Base-by-base conservation (phyloP, 2,888 invertebrate species). In the Lithophane semibrunnea region DNA sequence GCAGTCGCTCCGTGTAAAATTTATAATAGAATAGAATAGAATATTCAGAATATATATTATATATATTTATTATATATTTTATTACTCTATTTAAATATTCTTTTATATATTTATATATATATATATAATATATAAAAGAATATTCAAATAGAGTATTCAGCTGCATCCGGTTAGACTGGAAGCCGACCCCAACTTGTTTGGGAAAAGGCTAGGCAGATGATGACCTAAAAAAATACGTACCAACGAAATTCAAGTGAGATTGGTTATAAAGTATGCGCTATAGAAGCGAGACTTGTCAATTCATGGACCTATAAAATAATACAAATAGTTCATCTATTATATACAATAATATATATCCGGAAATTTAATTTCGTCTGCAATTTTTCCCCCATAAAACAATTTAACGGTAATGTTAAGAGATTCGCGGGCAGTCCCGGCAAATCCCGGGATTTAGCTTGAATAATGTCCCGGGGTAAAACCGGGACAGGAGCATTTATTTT, bases 401-500 rank as follows among this genome's bases (percentile, higher is more conserved):
- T 89, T 87, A 83, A 86, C 84, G 79, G 79, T 79, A 83, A 85
- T 87, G 85, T 85, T 82, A 86, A 87, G 84, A 86, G 88, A 85
- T 85, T 86, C 75, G 58, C 79, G 77, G 77, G 71, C 84, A 84
- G 80, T 84, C 83, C 74, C 68, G 73, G 79, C 64, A 87, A 88
- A 90, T 86, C 89, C 78, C 63, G 80, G 90, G 79, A 80, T 86
- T 89, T 80, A 68, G 77, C 66, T 79, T 90, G 90, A 90, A 85
- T 90, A 90, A 90, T 90, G 90, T 79, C 83, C 79, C 70, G 77
- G 83, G 77, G 79, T 82, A 81, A 78, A 70, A 71, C 58, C 75
- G 82, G 83, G 83, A 82, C 83, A 73, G 81, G 70, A 81, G 80
- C 88, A 90, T 90, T 89, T 80, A 86, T 90, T 88, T 89, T 86